Evolutionary conservation across 2,797 vertebrate species (phyloP), one percentile per base, ranked within the genome.

Genomic region (Corythornis leucogaster): DNA sequence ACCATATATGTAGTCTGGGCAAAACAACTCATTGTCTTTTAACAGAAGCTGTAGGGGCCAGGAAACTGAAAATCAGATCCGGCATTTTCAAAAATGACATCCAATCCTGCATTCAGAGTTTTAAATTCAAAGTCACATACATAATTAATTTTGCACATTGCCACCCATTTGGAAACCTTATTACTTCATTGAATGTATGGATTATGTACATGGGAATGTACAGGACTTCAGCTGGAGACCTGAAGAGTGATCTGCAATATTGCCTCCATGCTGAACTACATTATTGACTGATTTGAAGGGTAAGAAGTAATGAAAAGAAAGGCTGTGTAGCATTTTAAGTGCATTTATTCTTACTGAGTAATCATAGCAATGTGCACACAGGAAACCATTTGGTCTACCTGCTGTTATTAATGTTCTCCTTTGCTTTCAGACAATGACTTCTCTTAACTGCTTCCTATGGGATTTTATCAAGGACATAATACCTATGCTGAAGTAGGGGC

Each of bases 1-100:
- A 83, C 79, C 85, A 61, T 73, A 69, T 8, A 40, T 6, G 40
- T 46, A 85, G 66, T 70, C 82, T 74, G 68, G 67, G 82, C 77
- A 91, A 87, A 95, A 94, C 77, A 94, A 83, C 63, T 85, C 75
- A 15, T 6, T 79, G 84, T 48, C 53, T 96, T 93, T 93, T 90
- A 87, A 73, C 77, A 85, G 77, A 87, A 93, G 81, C 59, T 38
- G 17, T 6, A 85, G 26, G 24, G 63, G 69, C 82, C 82, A 68
- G 91, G 74, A 79, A 92, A 89, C 40, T 35, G 53, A 70, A 91
- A 94, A 83, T 53, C 8, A 8, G 51, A 90, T 63, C 66, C 5
- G 17, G 48, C 67, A 28, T 81, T 90, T 93, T 73, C 26, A 46
- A 40, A 82, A 94, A 73, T 17, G 8, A 62, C 74, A 90, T 83